These are phyloP conservation scores for Knipowitschia caucasica DNA, from an alignment of 2,797 vertebrate species.

Conservation along the genomic window DNA sequence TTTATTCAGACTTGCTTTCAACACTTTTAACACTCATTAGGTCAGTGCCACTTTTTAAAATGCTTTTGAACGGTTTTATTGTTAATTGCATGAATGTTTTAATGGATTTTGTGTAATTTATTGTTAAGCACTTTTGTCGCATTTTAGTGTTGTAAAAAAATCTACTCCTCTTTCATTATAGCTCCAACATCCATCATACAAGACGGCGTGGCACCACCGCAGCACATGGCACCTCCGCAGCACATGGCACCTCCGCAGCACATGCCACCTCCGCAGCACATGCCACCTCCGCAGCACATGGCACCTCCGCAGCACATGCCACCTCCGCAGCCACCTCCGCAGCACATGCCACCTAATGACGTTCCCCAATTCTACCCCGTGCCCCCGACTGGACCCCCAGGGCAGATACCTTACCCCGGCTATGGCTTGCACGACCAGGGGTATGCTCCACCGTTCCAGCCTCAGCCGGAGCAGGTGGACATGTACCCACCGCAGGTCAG, in stretches of 20 bases:
- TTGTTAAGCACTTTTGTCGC: too few species aligned
- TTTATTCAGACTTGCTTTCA: too few species aligned
- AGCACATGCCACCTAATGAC: conserved; percentile 45
- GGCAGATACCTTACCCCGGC: conserved; percentile 51
- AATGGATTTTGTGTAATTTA: too few species aligned
- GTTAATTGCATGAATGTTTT: too few species aligned
- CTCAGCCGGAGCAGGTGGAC: conserved; percentile 58
- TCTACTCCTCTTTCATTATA: conserved; percentile 51
- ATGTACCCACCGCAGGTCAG: conserved; percentile 53
- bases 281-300: conserved; percentile 56
- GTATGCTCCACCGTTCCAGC: conserved; percentile 60
- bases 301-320: conserved; percentile 51
- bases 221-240: conserved; percentile 45
- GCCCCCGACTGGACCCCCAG: conserved; percentile 54
- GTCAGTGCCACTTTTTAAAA: too few species aligned
- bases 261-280: conserved; percentile 51
- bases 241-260: conserved; percentile 53
- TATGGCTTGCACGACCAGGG: conserved; percentile 51
- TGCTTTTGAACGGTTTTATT: too few species aligned
- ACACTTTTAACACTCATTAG: too few species aligned
- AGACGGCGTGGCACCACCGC: conserved; percentile 63
- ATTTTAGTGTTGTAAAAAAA: too few species aligned
- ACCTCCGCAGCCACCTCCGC: conserved; percentile 49
- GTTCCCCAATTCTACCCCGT: conserved; percentile 77
- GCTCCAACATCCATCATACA: conserved; percentile 81